These are phyloP conservation scores for Coelopa frigida DNA, from an alignment of 1,140 invertebrate species.

Conservation along the genomic window DNA sequence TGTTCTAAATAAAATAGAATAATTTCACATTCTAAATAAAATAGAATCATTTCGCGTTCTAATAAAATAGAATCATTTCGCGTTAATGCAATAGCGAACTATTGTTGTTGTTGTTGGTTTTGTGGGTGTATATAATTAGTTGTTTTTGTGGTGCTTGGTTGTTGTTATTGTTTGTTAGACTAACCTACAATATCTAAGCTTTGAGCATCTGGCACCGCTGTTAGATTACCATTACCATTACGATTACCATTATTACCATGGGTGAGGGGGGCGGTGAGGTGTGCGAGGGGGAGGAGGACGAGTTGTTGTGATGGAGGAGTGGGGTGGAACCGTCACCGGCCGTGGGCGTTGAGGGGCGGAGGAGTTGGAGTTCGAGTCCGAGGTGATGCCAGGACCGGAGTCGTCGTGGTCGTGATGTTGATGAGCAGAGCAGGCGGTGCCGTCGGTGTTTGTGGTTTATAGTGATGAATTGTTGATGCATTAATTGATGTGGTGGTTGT, in stretches of 20 bases:
- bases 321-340: no score
- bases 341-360: constrained; percentile 2
- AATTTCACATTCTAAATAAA: neutral
- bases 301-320: neutral
- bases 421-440: constrained; percentile 9
- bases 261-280: neutral
- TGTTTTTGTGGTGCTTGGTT: constrained; percentile 1
- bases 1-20: no score
- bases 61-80: constrained; percentile 1
- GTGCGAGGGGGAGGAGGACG: no score
- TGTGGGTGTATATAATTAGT: constrained; percentile 5
- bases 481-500: constrained; percentile 3
- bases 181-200: constrained; percentile 45
- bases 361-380: neutral
- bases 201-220: constrained; percentile 44
- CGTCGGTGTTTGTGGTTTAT: constrained; percentile 12
- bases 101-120: neutral
- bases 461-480: neutral
- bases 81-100: neutral
- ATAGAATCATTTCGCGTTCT: constrained; percentile 9
- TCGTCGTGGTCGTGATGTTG: constrained; percentile 1
- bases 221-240: constrained; percentile 4
- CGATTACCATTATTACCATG: constrained; percentile 4
- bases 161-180: constrained; percentile 18
- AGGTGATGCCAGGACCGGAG: neutral